Evolutionary conservation across 2,113 vertebrate species (phyloP).

Genomic region (Myiopsitta monachus): DNA sequence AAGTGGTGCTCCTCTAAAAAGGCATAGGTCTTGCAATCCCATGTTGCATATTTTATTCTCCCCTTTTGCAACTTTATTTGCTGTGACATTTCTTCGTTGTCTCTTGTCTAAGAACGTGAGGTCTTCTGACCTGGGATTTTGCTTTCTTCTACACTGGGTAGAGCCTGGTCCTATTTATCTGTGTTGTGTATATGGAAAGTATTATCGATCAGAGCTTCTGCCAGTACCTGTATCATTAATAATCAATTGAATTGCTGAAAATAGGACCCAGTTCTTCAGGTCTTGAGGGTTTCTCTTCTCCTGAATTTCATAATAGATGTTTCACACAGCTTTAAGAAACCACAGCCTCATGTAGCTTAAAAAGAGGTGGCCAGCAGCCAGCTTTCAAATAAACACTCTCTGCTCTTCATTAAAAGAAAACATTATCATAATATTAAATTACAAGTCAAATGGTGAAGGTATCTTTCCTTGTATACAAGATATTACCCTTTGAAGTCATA

Average conservation of each 20-base stretch:
- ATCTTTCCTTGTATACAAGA: constrained; percentile 33
- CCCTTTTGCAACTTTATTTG: background rate
- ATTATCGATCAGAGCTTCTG: background rate
- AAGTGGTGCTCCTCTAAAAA: background rate
- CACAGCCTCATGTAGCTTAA: background rate
- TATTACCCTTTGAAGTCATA: constrained; percentile 27
- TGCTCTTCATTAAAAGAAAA: constrained; percentile 56
- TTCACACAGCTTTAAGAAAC: constrained; percentile 7
- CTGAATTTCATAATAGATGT: background rate
- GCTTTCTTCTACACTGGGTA: background rate
- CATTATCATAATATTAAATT: constrained; percentile 57
- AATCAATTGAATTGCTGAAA: background rate
- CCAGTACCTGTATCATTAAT: background rate
- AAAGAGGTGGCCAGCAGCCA: constrained; percentile 37
- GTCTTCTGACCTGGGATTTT: background rate
- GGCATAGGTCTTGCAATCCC: background rate
- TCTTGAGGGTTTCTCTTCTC: background rate
- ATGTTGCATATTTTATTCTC: background rate
- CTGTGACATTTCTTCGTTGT: background rate
- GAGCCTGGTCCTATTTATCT: background rate
- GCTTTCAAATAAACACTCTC: constrained; percentile 51
- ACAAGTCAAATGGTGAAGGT: constrained; percentile 44
- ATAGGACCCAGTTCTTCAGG: background rate
- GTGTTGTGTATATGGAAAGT: background rate
- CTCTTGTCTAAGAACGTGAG: background rate